These are phyloP conservation scores for Dasyornis broadbenti DNA, from an alignment of 2,113 vertebrate species.

Conservation along the genomic window DNA sequence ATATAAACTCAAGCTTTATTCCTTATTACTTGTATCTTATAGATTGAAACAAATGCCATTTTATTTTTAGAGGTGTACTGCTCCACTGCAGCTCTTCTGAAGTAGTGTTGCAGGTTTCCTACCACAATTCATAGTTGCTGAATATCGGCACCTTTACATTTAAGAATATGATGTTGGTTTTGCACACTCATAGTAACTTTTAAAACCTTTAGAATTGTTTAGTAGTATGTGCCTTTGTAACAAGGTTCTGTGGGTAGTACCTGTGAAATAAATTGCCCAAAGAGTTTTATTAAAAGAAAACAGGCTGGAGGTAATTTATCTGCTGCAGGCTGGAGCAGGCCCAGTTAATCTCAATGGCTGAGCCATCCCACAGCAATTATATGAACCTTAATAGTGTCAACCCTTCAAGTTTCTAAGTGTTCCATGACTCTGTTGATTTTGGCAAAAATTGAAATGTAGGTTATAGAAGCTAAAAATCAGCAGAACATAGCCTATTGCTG, in stretches of 20 bases:
- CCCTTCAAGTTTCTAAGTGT: background rate
- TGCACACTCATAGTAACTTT: background rate
- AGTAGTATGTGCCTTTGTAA: background rate
- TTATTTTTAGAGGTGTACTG: slow-evolving; percentile 7
- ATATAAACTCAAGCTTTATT: background rate
- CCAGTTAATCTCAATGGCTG: background rate
- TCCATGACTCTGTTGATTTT: background rate
- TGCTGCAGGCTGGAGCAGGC: background rate
- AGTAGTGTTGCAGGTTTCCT: background rate
- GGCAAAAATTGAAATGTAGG: background rate
- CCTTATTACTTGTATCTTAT: background rate
- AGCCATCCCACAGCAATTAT: background rate
- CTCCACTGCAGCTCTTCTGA: background rate
- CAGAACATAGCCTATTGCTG: background rate
- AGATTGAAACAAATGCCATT: background rate
- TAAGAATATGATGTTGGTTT: background rate
- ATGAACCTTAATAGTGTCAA: background rate
- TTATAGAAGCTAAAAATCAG: background rate
- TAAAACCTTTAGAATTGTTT: background rate
- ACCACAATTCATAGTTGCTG: background rate
- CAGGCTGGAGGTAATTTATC: background rate
- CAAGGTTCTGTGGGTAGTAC: background rate
- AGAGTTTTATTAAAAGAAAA: background rate
- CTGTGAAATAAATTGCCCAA: slow-evolving; percentile 5
- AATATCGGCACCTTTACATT: background rate